Evolutionary conservation across 2,888 invertebrate genomes (phyloP), one percentile per base, ranked within the genome.

Genomic region (Tiphia femorata): DNA sequence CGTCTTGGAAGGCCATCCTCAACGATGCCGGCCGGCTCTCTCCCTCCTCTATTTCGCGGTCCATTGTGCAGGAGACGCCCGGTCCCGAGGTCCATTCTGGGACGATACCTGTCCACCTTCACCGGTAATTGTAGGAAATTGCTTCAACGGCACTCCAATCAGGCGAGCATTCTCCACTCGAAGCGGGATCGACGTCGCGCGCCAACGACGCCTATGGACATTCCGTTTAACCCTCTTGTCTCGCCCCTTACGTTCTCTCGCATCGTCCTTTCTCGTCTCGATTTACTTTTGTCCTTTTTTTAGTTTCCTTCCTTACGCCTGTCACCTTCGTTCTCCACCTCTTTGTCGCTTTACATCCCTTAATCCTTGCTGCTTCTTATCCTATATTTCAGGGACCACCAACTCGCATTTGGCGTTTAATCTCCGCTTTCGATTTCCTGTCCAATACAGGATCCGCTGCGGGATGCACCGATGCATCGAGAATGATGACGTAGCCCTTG

Each of bases 41-140:
- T n/a, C n/a, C n/a, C n/a, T n/a, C 25, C 5, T 14, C 2, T 12
- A 21, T 12, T 72, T 68, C 47, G 64, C 64, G 63, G 51, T 54
- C 74, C 50, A 76, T 79, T 77, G 72, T 76, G 46, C 43, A 51
- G 37, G 35, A 46, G 58, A 52, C 59, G 58, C 17, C 46, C 53
- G 50, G 23, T 43, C 51, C 50, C 46, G 50, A 49, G 46, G 51
- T 27, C 49, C 30, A 42, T 60, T 53, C 52, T 58, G 23, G 50
- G 53, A 49, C 61, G 61, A 67, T 64, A 68, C 62, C 64, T 58
- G 68, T 67, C 70, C n/a, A n/a, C n/a, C n/a, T 66, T 65, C 64
- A 53, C 49, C 65, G 68, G 65, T 79, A 80, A 80, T 80, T 75
- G 72, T 68, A 67, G 75, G 76, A 79, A 80, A 80, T 80, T 79